phyloP scores from a whole-genome alignment of 2,113 vertebrate species.

The Actenoides hombroni region DNA sequence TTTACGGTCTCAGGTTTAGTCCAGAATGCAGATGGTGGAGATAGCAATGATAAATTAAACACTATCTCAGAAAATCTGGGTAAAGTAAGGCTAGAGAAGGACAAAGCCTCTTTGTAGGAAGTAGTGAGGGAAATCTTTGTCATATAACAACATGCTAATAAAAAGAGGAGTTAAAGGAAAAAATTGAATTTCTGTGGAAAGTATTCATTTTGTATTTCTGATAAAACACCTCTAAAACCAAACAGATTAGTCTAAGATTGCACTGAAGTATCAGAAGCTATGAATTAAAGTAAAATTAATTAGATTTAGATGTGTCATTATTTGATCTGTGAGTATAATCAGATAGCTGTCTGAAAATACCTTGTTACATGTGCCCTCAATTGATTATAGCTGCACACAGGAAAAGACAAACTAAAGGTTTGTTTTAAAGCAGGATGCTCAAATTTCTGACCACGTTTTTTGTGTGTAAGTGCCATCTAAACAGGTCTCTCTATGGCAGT shows the following conservation, averaged over 20 bases:
- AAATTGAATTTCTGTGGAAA: neutral
- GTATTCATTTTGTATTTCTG: neutral
- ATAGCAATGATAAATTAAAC: neutral
- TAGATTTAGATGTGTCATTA: neutral
- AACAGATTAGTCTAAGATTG: neutral
- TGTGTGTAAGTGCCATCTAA: neutral
- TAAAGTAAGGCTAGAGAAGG: neutral
- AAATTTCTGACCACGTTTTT: neutral
- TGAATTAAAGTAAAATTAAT: slow-evolving; percentile 37
- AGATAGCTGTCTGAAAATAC: neutral
- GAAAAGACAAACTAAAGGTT: neutral
- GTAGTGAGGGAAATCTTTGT: neutral
- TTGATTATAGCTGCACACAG: neutral
- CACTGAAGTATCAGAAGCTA: neutral
- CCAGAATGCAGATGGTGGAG: neutral
- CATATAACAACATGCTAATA: neutral
- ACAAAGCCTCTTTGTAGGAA: neutral
- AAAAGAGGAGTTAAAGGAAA: neutral
- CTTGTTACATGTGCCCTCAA: neutral
- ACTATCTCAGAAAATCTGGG: neutral
- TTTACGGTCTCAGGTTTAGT: neutral
- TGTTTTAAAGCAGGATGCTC: neutral
- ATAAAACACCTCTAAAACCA: neutral
- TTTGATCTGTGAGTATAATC: slow-evolving; percentile 10
- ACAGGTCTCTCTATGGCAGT: neutral